These are phyloP conservation scores for Leptoteleia sp. DNA, from an alignment of 1,140 invertebrate species.

Conservation along the genomic window DNA sequence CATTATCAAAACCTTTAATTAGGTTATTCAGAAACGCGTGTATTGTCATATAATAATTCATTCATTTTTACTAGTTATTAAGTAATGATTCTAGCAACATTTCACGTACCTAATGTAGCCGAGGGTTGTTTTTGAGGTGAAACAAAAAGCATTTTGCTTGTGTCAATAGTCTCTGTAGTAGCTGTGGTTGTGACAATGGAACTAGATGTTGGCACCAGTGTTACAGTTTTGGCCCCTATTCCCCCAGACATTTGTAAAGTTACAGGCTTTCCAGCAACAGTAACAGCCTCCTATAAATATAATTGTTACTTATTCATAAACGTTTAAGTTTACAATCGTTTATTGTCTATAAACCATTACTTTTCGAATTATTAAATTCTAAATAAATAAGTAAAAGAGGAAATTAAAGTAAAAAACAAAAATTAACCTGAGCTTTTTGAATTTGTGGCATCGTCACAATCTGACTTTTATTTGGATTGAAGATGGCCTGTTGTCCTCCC, in stretches of 20 bases:
- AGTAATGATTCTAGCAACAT: too few relatives aligned
- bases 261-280: constrained; percentile 86
- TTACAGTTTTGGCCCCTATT: constrained; percentile 82
- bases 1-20: too few relatives aligned
- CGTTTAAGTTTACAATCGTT: too few relatives aligned
- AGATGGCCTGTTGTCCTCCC: constrained; percentile 74
- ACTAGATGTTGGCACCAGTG: constrained; percentile 79
- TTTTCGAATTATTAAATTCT: too few relatives aligned
- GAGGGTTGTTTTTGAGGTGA: constrained; percentile 82
- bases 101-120: constrained; percentile 79
- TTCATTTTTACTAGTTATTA: too few relatives aligned
- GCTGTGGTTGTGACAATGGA: constrained; percentile 76
- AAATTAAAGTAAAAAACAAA: too few relatives aligned
- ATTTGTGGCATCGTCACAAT: constrained; percentile 81
- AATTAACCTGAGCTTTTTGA: constrained; percentile 75
- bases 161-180: constrained; percentile 72
- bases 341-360: too few relatives aligned
- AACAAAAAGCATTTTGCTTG: constrained; percentile 82
- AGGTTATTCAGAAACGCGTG: too few relatives aligned
- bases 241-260: constrained; percentile 84
- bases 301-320: background rate
- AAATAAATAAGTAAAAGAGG: too few relatives aligned
- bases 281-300: constrained; percentile 81
- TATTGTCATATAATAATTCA: too few relatives aligned
- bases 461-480: constrained; percentile 80